Evolutionary conservation across 2,113 vertebrate genomes (phyloP), one percentile per base, ranked within the genome.

Genomic region (Eidolon helvum): DNA sequence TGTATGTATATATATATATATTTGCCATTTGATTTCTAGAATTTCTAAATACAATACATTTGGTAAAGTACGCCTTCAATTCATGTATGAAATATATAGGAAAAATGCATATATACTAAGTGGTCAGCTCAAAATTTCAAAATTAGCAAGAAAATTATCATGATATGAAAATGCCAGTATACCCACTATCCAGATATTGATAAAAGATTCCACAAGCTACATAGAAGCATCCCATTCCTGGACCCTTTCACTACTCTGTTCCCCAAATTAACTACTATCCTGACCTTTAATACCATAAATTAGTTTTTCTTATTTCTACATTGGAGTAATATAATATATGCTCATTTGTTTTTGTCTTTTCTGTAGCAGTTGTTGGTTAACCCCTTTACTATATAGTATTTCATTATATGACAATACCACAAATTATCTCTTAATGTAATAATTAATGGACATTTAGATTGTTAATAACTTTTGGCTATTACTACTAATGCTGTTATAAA

Each of bases 211-310:
- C 30, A 48, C 12, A 24, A 48, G 5, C 74, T 61, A 11, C 43
- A 2, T 2, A 63, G 19, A 38, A 35, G 5, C 0, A 35, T 2
- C 19, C 8, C 4, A 24, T 63, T 15, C 5, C 11, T 71, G 26
- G 16, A 63, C 1, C 4, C 1, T 40, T 30, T 12, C 38, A 28
- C 48, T 74, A 19, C 1, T 33, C 1, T 33, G 3, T 50, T 66
- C 26, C 35, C 14, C 24, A 55, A 80, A 80, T 26, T 65, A 87
- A 43, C 11, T 35, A 26, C n/a, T 74, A 21, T 45, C 30, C 12
- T 55, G 24, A 57, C 1, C 16, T 22, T 45, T 74, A 83, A 83
- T 26, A 66, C 22, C 3, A 66, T 40, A 33, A 4, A 61, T 48
- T 40, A 35, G 7, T 28, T 80, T 33, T 65, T 22, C 19, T 40